Evolutionary conservation across 2,113 vertebrate genomes (phyloP).

Genomic region (Oceanodroma tethys): DNA sequence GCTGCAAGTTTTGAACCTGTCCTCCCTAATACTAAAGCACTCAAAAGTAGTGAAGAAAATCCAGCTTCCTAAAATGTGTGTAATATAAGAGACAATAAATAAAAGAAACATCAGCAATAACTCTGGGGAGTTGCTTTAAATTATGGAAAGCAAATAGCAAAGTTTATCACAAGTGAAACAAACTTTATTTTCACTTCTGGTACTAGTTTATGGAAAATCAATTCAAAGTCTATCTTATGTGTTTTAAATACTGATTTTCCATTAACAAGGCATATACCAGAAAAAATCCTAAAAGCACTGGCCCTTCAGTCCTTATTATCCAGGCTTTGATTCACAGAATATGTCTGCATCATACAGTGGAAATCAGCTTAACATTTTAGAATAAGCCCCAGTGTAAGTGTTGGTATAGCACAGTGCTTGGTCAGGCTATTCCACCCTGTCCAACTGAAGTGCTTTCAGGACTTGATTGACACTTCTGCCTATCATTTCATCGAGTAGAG

Average conservation of each 20-base stretch:
- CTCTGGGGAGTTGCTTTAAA: not conserved
- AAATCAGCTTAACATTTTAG: not conserved
- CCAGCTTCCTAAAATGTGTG: not conserved
- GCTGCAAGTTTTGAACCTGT: not conserved
- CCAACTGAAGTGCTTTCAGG: not conserved
- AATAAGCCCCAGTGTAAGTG: not conserved
- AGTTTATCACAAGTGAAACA: not conserved
- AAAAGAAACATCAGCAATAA: not conserved
- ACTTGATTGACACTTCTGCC: not conserved
- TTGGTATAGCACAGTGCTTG: not conserved
- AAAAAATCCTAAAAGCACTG: not conserved
- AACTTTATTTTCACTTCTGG: not conserved
- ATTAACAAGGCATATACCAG: not conserved
- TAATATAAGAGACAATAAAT: not conserved
- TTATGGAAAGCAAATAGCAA: not conserved
- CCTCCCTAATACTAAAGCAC: not conserved
- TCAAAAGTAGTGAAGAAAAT: not conserved
- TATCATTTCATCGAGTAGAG: not conserved
- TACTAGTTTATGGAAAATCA: not conserved
- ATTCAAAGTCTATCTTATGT: not conserved
- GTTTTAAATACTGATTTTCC: not conserved
- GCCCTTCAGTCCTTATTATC: not conserved
- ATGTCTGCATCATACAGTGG: not conserved
- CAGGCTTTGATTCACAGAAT: not conserved
- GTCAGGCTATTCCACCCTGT: not conserved